Conservation (phyloP, 2,888 invertebrate genomes). For the Eupithecia subfuscata region DNA sequence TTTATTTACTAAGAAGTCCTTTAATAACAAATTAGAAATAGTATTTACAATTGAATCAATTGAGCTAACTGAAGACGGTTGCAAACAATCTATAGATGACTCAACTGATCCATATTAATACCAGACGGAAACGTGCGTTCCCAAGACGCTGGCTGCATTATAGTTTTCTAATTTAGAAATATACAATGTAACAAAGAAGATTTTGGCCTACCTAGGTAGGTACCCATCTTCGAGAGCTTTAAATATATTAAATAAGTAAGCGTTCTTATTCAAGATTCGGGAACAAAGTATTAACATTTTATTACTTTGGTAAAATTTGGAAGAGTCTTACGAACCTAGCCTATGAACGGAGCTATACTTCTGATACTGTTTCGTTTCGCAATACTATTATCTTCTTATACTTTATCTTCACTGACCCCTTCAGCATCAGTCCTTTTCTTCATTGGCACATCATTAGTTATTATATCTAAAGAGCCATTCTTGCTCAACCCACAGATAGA, state of each 20-base stretch:
- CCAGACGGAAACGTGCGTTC: no score
- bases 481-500: conserved; percentile 72
- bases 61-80: no score
- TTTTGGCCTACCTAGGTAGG: background rate
- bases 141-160: background rate
- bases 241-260: no score
- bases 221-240: background rate
- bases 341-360: background rate
- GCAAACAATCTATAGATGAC: no score
- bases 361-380: conserved; percentile 1
- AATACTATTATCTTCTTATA: conserved; percentile 45
- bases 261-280: background rate
- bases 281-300: background rate
- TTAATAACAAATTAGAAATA: background rate
- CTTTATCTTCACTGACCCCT: conserved; percentile 74
- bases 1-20: background rate
- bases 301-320: background rate
- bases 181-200: background rate
- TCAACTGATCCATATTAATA: no score
- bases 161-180: background rate
- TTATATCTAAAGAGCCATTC: conserved; percentile 78
- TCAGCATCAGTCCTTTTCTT: conserved; percentile 64
- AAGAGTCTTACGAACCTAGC: background rate
- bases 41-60: no score
- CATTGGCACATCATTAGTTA: conserved; percentile 67